Conservation (phyloP, 92 coral and sea anemone genomes). For the Umimayanthus kanabou region DNA sequence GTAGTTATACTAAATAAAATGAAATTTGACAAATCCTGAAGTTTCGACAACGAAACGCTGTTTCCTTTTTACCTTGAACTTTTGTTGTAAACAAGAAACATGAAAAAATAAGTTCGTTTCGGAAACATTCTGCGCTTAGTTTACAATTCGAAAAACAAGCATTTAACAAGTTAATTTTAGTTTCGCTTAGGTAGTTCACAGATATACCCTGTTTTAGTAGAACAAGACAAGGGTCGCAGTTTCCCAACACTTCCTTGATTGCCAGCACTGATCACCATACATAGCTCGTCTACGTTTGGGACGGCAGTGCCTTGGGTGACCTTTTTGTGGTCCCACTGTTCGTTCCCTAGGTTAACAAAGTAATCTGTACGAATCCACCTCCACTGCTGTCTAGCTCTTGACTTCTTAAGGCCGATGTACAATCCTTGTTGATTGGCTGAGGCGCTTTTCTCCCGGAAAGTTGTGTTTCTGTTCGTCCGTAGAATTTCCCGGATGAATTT, state of each 20-base stretch:
- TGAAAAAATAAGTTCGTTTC: too few species aligned
- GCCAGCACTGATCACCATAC: background rate
- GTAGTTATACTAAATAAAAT: too few species aligned
- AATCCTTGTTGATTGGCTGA: background rate
- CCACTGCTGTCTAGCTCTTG: background rate
- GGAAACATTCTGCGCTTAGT: too few species aligned
- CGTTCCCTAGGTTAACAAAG: background rate
- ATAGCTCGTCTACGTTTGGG: background rate
- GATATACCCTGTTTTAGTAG: background rate
- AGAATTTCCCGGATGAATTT: background rate
- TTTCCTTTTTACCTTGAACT: too few species aligned
- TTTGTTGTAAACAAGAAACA: too few species aligned
- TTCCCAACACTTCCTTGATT: background rate
- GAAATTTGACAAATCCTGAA: too few species aligned
- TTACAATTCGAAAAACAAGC: too few species aligned
- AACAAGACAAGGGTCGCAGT: background rate
- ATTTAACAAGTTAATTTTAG: background rate
- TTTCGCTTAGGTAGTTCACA: background rate
- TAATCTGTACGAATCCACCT: background rate
- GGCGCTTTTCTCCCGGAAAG: background rate
- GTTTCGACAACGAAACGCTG: too few species aligned
- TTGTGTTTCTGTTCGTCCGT: background rate
- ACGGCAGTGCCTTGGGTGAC: background rate
- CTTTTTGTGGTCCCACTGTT: background rate
- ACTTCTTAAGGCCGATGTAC: background rate